Percentiles rank a stretch among this genome's conserved stretches.
Evolutionary conservation across 2,113 vertebrate species (phyloP).

Genomic region (Raja brachyura): DNA sequence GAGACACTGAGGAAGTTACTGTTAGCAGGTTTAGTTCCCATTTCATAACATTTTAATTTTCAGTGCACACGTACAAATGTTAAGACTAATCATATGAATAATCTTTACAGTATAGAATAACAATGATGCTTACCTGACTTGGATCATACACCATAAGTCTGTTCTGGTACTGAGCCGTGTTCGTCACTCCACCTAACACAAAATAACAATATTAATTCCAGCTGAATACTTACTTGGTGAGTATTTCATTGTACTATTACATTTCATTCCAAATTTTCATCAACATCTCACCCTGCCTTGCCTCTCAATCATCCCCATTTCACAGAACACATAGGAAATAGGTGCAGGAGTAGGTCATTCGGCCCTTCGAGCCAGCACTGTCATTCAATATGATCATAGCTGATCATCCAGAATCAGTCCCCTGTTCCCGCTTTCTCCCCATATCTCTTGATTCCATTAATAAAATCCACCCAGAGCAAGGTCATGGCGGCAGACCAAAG

Average conservation of each 20-base stretch:
- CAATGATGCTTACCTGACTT: slow-evolving; percentile 67
- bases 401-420: too few species aligned
- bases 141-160: slow-evolving; percentile 95
- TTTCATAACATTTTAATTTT: neutral
- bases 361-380: too few species aligned
- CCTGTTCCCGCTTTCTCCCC: too few species aligned
- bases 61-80: neutral
- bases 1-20: neutral
- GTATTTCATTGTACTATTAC: neutral
- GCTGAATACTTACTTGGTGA: neutral
- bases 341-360: too few species aligned
- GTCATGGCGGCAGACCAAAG: neutral
- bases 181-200: slow-evolving; percentile 87
- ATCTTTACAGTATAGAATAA: neutral
- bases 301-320: neutral
- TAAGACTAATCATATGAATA: neutral
- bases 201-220: slow-evolving; percentile 37
- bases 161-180: slow-evolving; percentile 96
- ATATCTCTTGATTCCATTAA: too few species aligned
- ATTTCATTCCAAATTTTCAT: neutral
- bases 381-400: too few species aligned
- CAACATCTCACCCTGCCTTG: neutral
- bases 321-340: too few species aligned
- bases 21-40: neutral
- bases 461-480: neutral